phyloP scores from a whole-genome alignment of 2,888 invertebrate genomes.

The Parochlus steinenii region DNA sequence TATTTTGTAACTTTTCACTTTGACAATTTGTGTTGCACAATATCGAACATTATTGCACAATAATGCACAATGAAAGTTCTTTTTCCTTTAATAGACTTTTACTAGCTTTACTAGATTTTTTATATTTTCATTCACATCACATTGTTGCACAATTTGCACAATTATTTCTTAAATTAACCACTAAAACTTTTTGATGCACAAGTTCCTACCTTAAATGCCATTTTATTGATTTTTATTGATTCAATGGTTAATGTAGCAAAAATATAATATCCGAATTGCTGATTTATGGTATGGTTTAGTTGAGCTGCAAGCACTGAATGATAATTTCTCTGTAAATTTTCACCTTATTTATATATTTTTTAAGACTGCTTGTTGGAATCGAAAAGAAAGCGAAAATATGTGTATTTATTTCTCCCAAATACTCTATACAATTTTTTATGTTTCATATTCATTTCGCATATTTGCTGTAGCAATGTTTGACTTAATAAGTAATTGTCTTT shows the following conservation, averaged over 20 bases:
- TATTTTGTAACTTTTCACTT: too few relatives aligned
- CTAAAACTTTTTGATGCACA: neutral
- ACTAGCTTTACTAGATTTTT: neutral
- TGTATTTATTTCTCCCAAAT: too few relatives aligned
- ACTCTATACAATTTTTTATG: too few relatives aligned
- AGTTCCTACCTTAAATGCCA: slow-evolving; percentile 20
- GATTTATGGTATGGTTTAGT: slow-evolving; percentile 4
- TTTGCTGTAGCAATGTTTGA: too few relatives aligned
- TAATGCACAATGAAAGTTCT: too few relatives aligned
- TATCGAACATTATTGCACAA: too few relatives aligned
- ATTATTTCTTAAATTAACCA: neutral
- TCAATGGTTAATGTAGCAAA: neutral
- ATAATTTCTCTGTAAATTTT: slow-evolving; percentile 1
- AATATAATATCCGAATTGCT: neutral
- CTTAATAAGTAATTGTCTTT: too few relatives aligned
- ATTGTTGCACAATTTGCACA: neutral
- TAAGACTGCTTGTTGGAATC: neutral
- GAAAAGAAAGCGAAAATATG: slow-evolving; percentile 8
- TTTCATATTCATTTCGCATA: too few relatives aligned
- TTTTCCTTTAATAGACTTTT: neutral
- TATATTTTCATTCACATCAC: neutral
- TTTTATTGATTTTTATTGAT: slow-evolving; percentile 14
- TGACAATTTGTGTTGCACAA: too few relatives aligned
- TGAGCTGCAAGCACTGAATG: slow-evolving; percentile 8
- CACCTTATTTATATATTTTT: slow-evolving; percentile 2